A percentile compares a stretch with the other conserved stretches of the same genome.
Conservation (phyloP, 1,140 invertebrate genomes). For the Drosophila baimaii region DNA sequence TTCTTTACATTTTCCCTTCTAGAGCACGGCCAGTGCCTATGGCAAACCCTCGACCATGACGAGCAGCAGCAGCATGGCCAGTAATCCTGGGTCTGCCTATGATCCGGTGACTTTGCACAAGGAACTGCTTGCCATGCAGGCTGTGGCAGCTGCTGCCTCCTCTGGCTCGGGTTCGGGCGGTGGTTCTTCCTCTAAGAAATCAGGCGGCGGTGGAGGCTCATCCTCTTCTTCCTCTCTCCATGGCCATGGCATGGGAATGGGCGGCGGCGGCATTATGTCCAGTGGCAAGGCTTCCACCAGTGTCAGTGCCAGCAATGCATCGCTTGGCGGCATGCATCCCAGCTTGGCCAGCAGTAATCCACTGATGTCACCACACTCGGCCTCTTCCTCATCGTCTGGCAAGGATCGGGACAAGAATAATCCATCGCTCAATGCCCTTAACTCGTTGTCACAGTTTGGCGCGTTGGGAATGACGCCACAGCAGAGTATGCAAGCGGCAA, state of each 20-base stretch:
- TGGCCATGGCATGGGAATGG: conserved; percentile 60
- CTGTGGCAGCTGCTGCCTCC: conserved; percentile 77
- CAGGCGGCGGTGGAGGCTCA: conserved; percentile 43
- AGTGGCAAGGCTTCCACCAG: conserved; percentile 61
- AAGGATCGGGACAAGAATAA: conserved; percentile 79
- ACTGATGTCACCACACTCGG: conserved; percentile 72
- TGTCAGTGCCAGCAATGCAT: conserved; percentile 64
- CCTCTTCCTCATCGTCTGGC: conserved; percentile 39
- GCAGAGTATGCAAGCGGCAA: conserved; percentile 83
- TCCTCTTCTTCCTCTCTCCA: conserved; percentile 57
- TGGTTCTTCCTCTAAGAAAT: conserved; percentile 79
- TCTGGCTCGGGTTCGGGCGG: conserved; percentile 55
- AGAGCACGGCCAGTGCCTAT: conserved; percentile 77
- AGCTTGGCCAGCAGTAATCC: conserved; percentile 41
- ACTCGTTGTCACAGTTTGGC: conserved; percentile 80
- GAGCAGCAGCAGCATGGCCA: conserved; percentile 67
- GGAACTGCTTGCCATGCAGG: conserved; percentile 83
- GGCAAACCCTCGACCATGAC: conserved; percentile 76
- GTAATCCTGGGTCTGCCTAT: conserved; percentile 77
- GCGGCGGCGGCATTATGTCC: conserved; percentile 55
- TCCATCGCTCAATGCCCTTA: conserved; percentile 81
- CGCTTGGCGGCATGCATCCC: conserved; percentile 57
- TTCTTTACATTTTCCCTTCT: background rate
- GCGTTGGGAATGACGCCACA: conserved; percentile 80
- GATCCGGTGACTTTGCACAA: conserved; percentile 83